Percentiles rank a stretch among this genome's conserved stretches.
Conservation (phyloP, 2,888 invertebrate genomes). For the Phasia obesa region DNA sequence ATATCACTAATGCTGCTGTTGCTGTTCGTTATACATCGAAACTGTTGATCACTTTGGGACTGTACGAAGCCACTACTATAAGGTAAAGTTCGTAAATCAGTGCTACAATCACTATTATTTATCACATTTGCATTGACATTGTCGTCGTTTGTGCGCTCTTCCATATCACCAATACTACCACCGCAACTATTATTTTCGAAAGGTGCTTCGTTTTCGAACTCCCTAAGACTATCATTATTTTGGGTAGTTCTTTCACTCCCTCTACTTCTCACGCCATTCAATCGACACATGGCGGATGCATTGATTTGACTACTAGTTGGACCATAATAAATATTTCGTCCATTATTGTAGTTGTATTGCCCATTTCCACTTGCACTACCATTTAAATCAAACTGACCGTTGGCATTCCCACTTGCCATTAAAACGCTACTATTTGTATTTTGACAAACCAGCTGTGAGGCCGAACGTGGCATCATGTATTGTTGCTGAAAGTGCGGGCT, state of each 20-base stretch:
- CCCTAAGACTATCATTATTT: conserved; percentile 66
- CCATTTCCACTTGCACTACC: conserved; percentile 68
- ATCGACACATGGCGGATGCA: conserved; percentile 63
- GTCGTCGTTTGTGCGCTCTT: conserved; percentile 71
- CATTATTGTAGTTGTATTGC: conserved; percentile 71
- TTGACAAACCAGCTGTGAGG: conserved; percentile 84
- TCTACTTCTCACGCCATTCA: conserved; percentile 55
- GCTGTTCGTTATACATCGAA: conserved; percentile 80
- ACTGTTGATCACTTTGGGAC: conserved; percentile 82
- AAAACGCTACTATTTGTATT: conserved; percentile 72
- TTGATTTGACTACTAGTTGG: conserved; percentile 66
- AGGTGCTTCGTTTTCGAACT: conserved; percentile 56
- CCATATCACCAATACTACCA: conserved; percentile 66
- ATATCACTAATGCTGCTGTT: conserved; percentile 82
- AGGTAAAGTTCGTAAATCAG: conserved; percentile 58
- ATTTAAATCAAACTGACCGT: conserved; percentile 63
- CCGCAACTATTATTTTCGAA: conserved; percentile 27
- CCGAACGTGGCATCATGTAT: conserved; percentile 84
- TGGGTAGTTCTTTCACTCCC: conserved; percentile 30
- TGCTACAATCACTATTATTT: conserved; percentile 65
- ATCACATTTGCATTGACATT: conserved; percentile 65
- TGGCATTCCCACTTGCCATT: conserved; percentile 56
- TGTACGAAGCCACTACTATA: conserved; percentile 75
- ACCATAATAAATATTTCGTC: conserved; percentile 69
- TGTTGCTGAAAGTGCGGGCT: conserved; percentile 80